Base-by-base conservation (phyloP, 2,113 vertebrate genomes). In the Sceloporus undulatus region DNA sequence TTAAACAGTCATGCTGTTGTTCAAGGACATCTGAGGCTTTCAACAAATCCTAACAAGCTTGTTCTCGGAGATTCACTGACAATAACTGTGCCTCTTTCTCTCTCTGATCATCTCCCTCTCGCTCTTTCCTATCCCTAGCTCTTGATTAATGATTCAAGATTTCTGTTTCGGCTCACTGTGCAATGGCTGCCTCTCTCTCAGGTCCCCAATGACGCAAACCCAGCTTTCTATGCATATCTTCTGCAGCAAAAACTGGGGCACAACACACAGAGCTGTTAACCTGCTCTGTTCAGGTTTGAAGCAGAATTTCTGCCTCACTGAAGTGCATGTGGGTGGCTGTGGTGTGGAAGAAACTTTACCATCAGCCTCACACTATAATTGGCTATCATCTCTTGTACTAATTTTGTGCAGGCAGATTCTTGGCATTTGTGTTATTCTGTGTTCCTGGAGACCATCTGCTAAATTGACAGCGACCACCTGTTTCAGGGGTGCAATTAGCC, bases 81-180 rank as follows among this genome's bases (percentile, higher is more conserved):
- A 93, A 89, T 92, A 93, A 92, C 78, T 91, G 89, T 86, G 71
- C 14, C 29, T 84, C 9, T 65, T 40, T 88, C 86, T 90, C 27
- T 93, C 29, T 94, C 89, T 89, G 80, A 92, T 94, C 91, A 77
- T 76, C 79, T 27, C 62, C 34, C 48, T 27, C n/a, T n/a, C 5
- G 78, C 79, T 89, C 91, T 62, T 91, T 88, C 86, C 86, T n/a
- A 42, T 88, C 27, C 85, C 73, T 14, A 38, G 70, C 76, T 91
- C 92, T 91, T 59, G 38, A 84, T 94, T 93, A 96, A 94, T 96
- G 94, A 96, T 93, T 95, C 94, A 96, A 80, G 90, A 94, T 86
- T 90, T 91, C 88, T 92, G 38, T 79, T 86, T 90, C 73, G 92
- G 88, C 89, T 91, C 1, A 82, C 81, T 92, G 87, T 62, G 89